These are phyloP conservation scores for Hartigia nigra DNA, from an alignment of 2,888 invertebrate species.

Conservation along the genomic window DNA sequence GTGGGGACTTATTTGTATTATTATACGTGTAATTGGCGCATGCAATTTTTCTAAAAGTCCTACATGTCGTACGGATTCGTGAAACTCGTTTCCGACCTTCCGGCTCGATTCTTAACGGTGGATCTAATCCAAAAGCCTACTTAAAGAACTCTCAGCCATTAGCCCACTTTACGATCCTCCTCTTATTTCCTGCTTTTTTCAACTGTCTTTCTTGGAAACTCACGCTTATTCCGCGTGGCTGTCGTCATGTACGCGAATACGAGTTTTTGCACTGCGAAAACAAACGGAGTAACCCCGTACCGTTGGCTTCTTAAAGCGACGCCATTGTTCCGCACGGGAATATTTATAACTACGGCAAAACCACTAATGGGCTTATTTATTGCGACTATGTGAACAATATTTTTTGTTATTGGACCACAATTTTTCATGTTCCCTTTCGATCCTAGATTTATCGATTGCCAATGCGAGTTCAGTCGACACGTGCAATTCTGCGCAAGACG, in stretches of 20 bases:
- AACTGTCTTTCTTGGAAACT: not conserved
- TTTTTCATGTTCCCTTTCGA: not conserved
- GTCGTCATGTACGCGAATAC: not conserved
- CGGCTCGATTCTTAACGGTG: slow-evolving; percentile 19
- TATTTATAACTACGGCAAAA: not conserved
- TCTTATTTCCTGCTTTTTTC: not conserved
- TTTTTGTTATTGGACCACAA: not conserved
- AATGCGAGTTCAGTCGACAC: not conserved
- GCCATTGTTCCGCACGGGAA: not conserved
- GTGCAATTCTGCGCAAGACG: not conserved
- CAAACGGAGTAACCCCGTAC: not conserved
- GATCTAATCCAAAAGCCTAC: slow-evolving; percentile 34
- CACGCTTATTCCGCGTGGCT: not conserved
- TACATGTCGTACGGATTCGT: slow-evolving; percentile 10
- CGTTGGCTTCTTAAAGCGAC: not conserved
- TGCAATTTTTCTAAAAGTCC: not conserved
- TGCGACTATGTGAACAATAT: not conserved
- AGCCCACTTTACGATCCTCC: slow-evolving; percentile 38
- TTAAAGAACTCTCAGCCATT: slow-evolving; percentile 42
- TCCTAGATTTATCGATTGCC: not conserved
- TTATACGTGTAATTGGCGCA: not conserved
- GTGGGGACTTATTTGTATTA: not conserved
- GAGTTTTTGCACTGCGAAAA: not conserved
- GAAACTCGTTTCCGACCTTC: slow-evolving; percentile 26
- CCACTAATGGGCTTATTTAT: not conserved